These are phyloP conservation scores for Seriola rivoliana DNA, from an alignment of 2,113 vertebrate species.

Conservation along the genomic window DNA sequence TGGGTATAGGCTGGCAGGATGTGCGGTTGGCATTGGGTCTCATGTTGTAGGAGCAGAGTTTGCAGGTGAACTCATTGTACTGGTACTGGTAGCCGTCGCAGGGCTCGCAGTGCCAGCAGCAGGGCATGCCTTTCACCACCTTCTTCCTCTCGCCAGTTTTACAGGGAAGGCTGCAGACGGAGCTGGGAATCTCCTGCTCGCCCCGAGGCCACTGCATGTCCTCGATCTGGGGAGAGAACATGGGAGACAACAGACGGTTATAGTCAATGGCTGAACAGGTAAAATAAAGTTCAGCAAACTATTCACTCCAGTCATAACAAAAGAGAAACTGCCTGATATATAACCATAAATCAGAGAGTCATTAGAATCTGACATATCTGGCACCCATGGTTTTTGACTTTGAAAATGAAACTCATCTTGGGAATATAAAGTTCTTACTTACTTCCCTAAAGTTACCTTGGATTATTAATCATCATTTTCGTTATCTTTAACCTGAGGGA, in stretches of 20 bases:
- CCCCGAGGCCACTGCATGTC: constrained; percentile 95
- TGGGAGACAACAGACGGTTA: not conserved
- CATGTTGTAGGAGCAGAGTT: constrained; percentile 92
- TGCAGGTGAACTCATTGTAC: constrained; percentile 91
- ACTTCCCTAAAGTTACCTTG: no score
- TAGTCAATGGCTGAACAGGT: not conserved
- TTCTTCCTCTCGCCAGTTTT: constrained; percentile 92
- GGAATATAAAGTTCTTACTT: no score
- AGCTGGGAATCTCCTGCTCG: constrained; percentile 86
- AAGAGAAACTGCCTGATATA: no score
- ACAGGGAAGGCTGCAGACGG: constrained; percentile 93
- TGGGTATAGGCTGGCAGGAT: constrained; percentile 91
- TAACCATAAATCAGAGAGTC: no score
- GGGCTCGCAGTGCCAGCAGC: constrained; percentile 97
- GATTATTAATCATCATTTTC: not conserved
- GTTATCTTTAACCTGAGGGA: not conserved
- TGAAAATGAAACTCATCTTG: no score
- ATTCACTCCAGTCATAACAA: no score
- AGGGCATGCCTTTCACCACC: constrained; percentile 93
- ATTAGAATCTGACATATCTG: no score
- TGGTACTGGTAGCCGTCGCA: constrained; percentile 96
- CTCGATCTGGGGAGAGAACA: constrained; percentile 83
- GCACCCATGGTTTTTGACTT: no score
- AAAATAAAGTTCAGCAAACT: no score
- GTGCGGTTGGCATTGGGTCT: constrained; percentile 93